Evolutionary conservation across 2,888 invertebrate genomes (phyloP).

Genomic region (Chrysopilus asiliformis): DNA sequence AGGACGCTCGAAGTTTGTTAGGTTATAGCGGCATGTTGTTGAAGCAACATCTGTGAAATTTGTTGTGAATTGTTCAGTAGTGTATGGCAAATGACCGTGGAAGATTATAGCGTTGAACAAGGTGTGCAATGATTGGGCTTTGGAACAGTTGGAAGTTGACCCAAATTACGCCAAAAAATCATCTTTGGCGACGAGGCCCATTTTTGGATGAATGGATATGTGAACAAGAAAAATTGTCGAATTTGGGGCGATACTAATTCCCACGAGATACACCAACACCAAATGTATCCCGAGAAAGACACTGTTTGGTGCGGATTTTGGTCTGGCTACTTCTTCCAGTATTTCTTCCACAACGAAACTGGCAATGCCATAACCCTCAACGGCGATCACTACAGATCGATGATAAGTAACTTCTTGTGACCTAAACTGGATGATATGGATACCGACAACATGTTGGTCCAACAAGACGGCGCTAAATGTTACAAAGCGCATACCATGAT

Average conservation of each 20-base stretch:
- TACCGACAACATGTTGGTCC: not conserved
- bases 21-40: too few species aligned
- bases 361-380: too few species aligned
- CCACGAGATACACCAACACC: not conserved
- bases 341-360: not conserved
- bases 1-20: too few species aligned
- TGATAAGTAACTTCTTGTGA: not conserved
- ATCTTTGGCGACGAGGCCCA: not conserved
- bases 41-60: too few species aligned
- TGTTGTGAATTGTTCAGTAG: too few species aligned
- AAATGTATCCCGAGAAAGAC: not conserved
- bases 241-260: not conserved
- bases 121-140: too few species aligned
- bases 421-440: too few species aligned
- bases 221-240: not conserved
- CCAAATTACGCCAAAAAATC: not conserved
- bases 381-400: not conserved
- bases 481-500: too few species aligned
- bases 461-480: not conserved
- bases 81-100: too few species aligned
- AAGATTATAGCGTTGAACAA: too few species aligned
- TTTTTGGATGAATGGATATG: not conserved
- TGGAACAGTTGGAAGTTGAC: too few species aligned
- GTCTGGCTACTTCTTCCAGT: too few species aligned
- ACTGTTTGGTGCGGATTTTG: not conserved